Evolutionary conservation across 2,888 invertebrate genomes (phyloP), one percentile per base, ranked within the genome.

Genomic region (Rhingia rostrata): DNA sequence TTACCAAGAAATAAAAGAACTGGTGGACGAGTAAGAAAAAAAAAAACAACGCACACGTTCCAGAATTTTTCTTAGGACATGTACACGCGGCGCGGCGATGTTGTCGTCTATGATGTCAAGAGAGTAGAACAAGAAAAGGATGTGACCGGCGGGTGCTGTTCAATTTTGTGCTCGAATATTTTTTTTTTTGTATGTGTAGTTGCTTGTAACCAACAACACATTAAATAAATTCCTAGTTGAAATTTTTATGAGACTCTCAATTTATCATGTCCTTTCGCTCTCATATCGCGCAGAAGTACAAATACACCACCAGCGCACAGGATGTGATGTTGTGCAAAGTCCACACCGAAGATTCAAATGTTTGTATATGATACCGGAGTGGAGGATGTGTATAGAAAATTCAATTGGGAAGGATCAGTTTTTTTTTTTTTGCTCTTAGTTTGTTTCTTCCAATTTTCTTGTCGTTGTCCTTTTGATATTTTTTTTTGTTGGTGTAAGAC

Each of bases 361-460:
- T 64, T 61, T 45, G 22, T 35, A 53, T 22, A 14, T 49, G 61
- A 47, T 54, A 49, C 10, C 35, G 32, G 67, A 30, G 41, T 22
- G 61, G 47, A 12, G n/a, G 47, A 10, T 39, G 10, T 39, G 35
- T 10, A 53, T 9, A 67, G 43, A 33, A 84, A 75, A 81, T 85
- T 85, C 85, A 85, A 85, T 85, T 85, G 85, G 81, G 72, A 84
- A 81, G 85, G 85, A 85, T 85, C 85, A 70, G 85, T 75, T 70
- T 70, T 51, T 69, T 69, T 43, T 74, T 70, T 51, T 69, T 69
- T 43, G 67, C 64, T 54, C 73, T 54, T 75, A 53, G 45, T 53
- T 45, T 22, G 22, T 22, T 22, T 9, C 61, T 64, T 64, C 10
- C 22, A 12, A 22, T 32, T 10, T 47, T 43, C n/a, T 39, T 32